Percentiles rank a stretch among this genome's conserved stretches.
Evolutionary conservation across 2,113 vertebrate genomes (phyloP).

Genomic region (Sterrhoptilus dennistouni): DNA sequence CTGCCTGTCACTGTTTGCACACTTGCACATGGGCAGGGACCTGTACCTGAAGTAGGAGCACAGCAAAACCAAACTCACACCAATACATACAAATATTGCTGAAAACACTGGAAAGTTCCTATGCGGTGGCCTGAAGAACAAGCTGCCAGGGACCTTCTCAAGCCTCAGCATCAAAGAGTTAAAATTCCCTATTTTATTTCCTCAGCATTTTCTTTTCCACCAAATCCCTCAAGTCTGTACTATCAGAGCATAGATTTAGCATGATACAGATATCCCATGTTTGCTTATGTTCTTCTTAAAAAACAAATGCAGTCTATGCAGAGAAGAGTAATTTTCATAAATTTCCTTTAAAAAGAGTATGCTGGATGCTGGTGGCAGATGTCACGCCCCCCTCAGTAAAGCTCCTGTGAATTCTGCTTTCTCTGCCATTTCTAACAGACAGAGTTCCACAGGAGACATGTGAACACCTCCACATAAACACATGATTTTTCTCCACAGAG

Average conservation of each 20-base stretch:
- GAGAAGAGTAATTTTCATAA: neutral
- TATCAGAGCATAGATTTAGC: neutral
- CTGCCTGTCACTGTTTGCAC: neutral
- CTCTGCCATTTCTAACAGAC: neutral
- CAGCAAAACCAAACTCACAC: neutral
- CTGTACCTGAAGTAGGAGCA: neutral
- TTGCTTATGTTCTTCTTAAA: neutral
- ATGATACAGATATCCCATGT: neutral
- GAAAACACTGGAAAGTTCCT: neutral
- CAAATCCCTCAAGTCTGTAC: neutral
- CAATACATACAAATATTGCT: neutral
- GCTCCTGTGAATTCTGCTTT: neutral
- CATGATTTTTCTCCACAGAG: neutral
- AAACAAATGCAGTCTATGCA: neutral
- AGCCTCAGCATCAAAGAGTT: neutral
- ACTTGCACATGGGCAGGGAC: neutral
- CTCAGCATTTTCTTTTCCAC: neutral
- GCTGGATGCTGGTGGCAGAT: neutral
- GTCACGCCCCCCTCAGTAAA: neutral
- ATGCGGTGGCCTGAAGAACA: neutral
- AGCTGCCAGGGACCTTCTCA: neutral
- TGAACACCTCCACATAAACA: neutral
- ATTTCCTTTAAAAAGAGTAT: neutral
- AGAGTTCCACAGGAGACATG: neutral
- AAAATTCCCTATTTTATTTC: neutral